These are phyloP conservation scores for Aphrophora alni DNA, from an alignment of 2,888 invertebrate species.

Conservation along the genomic window DNA sequence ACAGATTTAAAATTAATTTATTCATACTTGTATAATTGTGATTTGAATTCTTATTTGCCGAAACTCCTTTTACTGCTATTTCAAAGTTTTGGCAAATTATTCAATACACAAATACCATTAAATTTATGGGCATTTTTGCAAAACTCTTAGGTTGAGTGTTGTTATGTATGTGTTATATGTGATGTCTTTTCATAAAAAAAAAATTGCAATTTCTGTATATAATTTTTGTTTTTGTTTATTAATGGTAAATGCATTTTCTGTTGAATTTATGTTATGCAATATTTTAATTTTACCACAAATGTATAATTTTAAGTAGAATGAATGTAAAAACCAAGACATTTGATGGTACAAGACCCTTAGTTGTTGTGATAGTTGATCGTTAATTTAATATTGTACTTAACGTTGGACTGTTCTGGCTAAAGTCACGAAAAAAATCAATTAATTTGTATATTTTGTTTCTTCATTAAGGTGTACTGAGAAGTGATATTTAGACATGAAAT, in stretches of 20 bases:
- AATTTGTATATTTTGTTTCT: neutral
- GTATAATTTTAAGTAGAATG: neutral
- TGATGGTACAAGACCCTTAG: neutral
- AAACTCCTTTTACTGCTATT: neutral
- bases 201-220: neutral
- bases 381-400: neutral
- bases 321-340: neutral
- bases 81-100: neutral
- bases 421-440: neutral
- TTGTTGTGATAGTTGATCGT: neutral
- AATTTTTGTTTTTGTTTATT: neutral
- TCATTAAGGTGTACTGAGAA: neutral
- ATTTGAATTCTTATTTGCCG: neutral
- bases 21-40: neutral
- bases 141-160: neutral
- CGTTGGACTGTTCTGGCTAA: neutral
- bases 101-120: neutral
- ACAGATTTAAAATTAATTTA: neutral
- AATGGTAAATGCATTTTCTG: neutral
- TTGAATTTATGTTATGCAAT: neutral
- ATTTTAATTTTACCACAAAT: neutral
- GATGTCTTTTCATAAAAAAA: neutral
- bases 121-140: neutral
- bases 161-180: neutral
- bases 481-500: neutral